Evolutionary conservation across 2,113 vertebrate genomes (phyloP).

Genomic region (Chamaetylas fuelleborni): DNA sequence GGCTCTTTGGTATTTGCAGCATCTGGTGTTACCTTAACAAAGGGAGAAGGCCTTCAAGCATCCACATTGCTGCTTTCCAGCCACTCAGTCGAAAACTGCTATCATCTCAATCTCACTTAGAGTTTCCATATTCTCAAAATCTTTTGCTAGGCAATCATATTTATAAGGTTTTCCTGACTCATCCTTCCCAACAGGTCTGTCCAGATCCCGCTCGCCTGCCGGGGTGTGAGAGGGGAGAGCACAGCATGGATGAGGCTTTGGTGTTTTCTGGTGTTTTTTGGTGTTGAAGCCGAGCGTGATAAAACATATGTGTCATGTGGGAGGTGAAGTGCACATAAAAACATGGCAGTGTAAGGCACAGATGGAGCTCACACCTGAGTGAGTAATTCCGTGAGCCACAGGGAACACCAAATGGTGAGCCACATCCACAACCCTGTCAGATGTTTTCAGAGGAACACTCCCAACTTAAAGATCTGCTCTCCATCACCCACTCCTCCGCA

Average conservation of each 20-base stretch:
- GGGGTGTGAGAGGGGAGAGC: not conserved
- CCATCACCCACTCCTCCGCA: not conserved
- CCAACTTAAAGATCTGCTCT: not conserved
- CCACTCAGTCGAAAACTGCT: too few relatives aligned
- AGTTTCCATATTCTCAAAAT: too few relatives aligned
- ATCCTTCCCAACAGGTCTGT: too few relatives aligned
- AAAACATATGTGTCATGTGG: fast-evolving
- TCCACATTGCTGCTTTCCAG: too few relatives aligned
- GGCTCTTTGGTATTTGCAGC: too few relatives aligned
- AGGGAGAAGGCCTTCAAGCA: too few relatives aligned
- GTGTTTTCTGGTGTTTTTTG: not conserved
- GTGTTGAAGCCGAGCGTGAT: not conserved
- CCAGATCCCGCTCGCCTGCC: too few relatives aligned
- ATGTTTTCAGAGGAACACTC: not conserved
- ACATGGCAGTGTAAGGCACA: not conserved
- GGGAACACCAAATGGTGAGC: constrained; percentile 3
- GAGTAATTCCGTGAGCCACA: not conserved
- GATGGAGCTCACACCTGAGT: not conserved
- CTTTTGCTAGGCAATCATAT: too few relatives aligned
- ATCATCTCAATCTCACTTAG: too few relatives aligned
- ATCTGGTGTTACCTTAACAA: too few relatives aligned
- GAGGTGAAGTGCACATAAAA: not conserved
- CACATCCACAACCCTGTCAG: not conserved
- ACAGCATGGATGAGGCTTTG: fast-evolving
- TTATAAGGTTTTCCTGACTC: too few relatives aligned